These are phyloP conservation scores for Leptinotarsa rubiginosa DNA, from an alignment of 2,888 invertebrate species.

Conservation along the genomic window DNA sequence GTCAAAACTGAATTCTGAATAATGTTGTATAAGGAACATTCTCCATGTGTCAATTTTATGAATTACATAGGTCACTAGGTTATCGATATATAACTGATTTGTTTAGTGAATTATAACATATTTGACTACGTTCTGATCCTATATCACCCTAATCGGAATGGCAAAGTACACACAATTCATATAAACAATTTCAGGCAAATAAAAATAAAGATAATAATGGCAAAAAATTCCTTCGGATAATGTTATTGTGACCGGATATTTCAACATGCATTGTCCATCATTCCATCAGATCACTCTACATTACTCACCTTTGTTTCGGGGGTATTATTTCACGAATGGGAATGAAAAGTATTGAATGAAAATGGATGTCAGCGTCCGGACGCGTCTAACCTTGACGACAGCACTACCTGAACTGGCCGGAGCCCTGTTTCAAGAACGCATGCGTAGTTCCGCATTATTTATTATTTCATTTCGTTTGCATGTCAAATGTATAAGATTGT, in stretches of 20 bases:
- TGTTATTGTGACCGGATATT: too few relatives aligned
- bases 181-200: not conserved
- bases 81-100: too few relatives aligned
- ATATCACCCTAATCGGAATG: too few relatives aligned
- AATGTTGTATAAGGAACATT: too few relatives aligned
- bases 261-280: not conserved
- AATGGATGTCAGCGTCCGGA: constrained; percentile 51
- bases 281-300: not conserved
- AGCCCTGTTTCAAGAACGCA: constrained; percentile 60
- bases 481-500: constrained; percentile 33
- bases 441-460: constrained; percentile 61
- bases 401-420: constrained; percentile 58
- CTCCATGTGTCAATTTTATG: too few relatives aligned
- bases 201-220: not conserved
- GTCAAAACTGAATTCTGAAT: too few relatives aligned
- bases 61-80: too few relatives aligned
- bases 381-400: constrained; percentile 58
- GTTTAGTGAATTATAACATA: too few relatives aligned
- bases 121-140: too few relatives aligned
- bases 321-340: constrained; percentile 18
- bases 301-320: not conserved
- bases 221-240: not conserved
- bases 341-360: constrained; percentile 30
- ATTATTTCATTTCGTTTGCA: constrained; percentile 57
- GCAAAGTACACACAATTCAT: too few relatives aligned